These are phyloP conservation scores for Gambusia yucatana DNA, from an alignment of 2,797 vertebrate species.

Conservation along the genomic window DNA sequence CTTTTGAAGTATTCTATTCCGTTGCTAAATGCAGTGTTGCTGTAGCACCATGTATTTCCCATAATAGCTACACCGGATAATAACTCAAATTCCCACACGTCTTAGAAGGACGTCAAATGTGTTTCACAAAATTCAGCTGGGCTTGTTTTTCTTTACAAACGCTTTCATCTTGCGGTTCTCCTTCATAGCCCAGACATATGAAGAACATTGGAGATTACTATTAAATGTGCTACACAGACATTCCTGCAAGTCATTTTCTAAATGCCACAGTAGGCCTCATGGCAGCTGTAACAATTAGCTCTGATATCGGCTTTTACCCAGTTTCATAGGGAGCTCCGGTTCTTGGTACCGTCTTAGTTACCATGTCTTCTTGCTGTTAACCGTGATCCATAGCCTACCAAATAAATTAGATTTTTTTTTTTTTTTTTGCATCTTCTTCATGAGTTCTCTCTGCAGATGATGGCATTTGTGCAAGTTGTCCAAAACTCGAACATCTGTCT, in stretches of 20 bases:
- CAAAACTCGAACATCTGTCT: background rate
- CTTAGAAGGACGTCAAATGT: background rate
- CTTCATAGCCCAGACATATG: background rate
- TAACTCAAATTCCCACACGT: background rate
- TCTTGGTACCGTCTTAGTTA: background rate
- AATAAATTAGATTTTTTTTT: background rate
- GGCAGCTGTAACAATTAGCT: background rate
- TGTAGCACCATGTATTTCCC: background rate
- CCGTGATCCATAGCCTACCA: background rate
- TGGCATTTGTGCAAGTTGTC: background rate
- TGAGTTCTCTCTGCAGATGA: background rate
- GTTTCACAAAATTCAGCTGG: background rate
- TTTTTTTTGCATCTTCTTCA: background rate
- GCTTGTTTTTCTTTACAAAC: background rate
- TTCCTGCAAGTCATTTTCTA: background rate
- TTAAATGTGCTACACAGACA: background rate
- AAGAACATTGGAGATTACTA: background rate
- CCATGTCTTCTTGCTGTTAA: background rate
- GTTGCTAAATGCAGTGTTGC: background rate
- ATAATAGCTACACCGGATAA: background rate
- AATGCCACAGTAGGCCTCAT: background rate
- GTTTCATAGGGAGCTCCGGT: background rate
- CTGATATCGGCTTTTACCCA: background rate
- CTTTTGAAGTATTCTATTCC: background rate
- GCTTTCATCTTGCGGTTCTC: background rate